Evolutionary conservation across 2,888 invertebrate species (phyloP), one percentile per base, ranked within the genome.

Genomic region (Eumerus sabulonum): DNA sequence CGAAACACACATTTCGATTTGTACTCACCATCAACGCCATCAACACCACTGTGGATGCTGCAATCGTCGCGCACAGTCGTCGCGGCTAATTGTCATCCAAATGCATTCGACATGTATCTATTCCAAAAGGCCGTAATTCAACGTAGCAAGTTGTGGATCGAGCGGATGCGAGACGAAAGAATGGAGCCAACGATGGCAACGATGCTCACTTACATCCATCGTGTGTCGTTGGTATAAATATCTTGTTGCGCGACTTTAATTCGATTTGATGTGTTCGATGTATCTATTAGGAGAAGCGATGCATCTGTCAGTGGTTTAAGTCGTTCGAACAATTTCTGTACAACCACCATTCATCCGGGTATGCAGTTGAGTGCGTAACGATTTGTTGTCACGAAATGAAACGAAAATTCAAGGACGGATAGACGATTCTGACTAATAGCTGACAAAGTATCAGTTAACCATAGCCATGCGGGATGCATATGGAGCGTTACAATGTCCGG

Each of bases 381-480:
- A 63, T 77, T 68, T 73, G 67, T 57, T 67, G 57, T 48, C 36
- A 40, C 17, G 16, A 40, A 48, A 40, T 40, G 40, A 3, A 40
- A 40, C 40, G 50, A 36, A 9, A 47, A 38, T 60, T 59, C 68
- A 64, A 59, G 67, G 57, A 67, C 57, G 51, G 12, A 53, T 63
- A 38, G 73, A 72, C 67, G 27, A 27, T 27, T 27, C 48, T 16
- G 62, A 73, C 77, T 77, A 77, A 77, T 77, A 45, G 67, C 64
- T 70, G 74, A 79, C 79, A 64, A 79, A 73, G 74, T 79, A 79
- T 79, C 79, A 74, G 74, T 74, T 79, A 74, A 74, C 79, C 56
- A 67, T 42, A 67, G 7, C n/a, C n/a, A 53, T 73, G 77, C 77
- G 62, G 77, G 67, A 57, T 50, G 62, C 66, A 67, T 45, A 56